Evolutionary conservation across 2,113 vertebrate genomes (phyloP), one percentile per base, ranked within the genome.

Genomic region (Orthochromis malagaraziensis): DNA sequence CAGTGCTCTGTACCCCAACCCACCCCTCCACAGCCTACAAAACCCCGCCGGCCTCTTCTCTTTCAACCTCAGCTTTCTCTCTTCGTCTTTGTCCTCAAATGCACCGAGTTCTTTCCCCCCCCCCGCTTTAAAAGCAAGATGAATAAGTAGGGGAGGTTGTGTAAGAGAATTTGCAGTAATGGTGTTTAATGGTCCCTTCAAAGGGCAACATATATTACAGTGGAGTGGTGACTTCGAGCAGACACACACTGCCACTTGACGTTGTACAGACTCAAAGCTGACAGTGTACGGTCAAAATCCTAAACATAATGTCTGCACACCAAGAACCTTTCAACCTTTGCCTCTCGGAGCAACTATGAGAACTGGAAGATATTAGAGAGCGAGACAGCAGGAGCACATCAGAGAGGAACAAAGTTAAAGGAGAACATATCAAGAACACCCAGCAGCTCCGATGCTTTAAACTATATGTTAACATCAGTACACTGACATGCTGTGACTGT

Each of bases 111-210:
- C n/a, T n/a, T 40, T 1, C 0, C 4, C 5, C 16, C 49, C 21
- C 21, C 21, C 21, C 21, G 21, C 21, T 21, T 21, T 45, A 19
- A n/a, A 77, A 65, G 49, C 26, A 38, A 49, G 29, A 81, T 42
- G 40, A 89, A 79, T 31, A 77, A 49, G 6, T 24, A 55, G 9
- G 26, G 13, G 24, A 77, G 26, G 47, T 19, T 77, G 63, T 12
- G 19, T 38, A 26, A 9, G 31, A 9, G 58, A 73, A 68, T 84
- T 82, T 81, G 21, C 83, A 75, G 81, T 49, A 45, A 35, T 63
- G 9, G 33, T n/a, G 87, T 89, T 88, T 47, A 84, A 89, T 79
- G 9, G 58, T 82, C 84, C 73, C 12, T 33, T 7, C 60, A 4
- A 5, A 17, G 47, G 19, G 11, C 53, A 11, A 19, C 81, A 63